phyloP scores from a whole-genome alignment of 2,113 vertebrate species.

The Ornithorhynchus anatinus region DNA sequence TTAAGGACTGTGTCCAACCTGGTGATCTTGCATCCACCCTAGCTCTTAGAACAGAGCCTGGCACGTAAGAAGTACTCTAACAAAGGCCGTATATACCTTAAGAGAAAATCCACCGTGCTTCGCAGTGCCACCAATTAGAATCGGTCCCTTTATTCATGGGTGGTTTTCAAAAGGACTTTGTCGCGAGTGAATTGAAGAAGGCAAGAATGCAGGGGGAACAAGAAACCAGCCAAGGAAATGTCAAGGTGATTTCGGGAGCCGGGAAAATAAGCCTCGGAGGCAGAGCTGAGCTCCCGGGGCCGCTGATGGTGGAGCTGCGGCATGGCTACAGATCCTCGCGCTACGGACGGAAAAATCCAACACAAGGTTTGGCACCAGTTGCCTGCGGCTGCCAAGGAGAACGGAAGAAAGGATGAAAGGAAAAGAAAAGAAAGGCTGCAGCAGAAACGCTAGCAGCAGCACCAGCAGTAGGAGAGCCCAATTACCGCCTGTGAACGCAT shows the following conservation, averaged over 20 bases:
- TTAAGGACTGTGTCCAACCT: too few species aligned
- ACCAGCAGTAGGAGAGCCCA: slow-evolving; percentile 26
- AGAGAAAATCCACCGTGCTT: too few species aligned
- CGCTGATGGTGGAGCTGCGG: background rate
- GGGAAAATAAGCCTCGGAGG: background rate
- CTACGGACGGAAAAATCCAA: slow-evolving; percentile 7
- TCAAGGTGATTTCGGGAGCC: background rate
- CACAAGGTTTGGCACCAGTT: slow-evolving; percentile 30
- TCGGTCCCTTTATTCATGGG: background rate
- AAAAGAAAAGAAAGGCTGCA: slow-evolving; percentile 30
- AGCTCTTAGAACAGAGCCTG: too few species aligned
- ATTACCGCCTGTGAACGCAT: slow-evolving; percentile 49
- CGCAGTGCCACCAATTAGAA: background rate
- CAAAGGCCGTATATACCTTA: too few species aligned
- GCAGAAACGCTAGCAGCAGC: slow-evolving; percentile 18
- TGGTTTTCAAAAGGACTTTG: background rate
- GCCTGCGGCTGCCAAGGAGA: slow-evolving; percentile 40
- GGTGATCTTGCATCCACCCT: too few species aligned
- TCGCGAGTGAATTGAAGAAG: background rate
- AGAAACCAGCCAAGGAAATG: background rate
- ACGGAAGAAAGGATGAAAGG: slow-evolving; percentile 39
- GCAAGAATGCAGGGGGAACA: background rate
- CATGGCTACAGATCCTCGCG: background rate
- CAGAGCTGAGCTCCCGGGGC: background rate
- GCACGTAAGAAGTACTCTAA: too few species aligned